These are phyloP conservation scores for Marmota monax DNA, from an alignment of 2,113 vertebrate species.

Conservation along the genomic window DNA sequence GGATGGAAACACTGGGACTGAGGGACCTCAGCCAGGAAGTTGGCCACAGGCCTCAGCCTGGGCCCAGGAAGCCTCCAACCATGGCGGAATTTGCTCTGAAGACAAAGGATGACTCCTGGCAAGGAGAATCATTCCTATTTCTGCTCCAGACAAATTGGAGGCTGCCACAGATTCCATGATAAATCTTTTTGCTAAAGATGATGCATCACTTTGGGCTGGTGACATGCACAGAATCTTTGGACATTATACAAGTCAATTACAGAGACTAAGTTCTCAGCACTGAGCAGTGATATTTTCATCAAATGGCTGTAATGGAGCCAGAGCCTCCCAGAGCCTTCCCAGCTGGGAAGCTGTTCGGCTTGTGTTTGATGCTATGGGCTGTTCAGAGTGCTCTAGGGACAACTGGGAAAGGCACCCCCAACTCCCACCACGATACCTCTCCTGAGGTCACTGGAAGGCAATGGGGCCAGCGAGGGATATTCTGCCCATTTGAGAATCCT, in stretches of 20 bases:
- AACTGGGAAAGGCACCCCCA: background rate
- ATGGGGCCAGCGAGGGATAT: background rate
- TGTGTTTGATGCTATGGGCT: background rate
- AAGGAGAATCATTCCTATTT: slow-evolving; percentile 66
- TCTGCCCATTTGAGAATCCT: background rate
- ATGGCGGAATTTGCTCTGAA: slow-evolving; percentile 78
- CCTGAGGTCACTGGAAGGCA: background rate
- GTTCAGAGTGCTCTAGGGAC: background rate
- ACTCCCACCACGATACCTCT: background rate
- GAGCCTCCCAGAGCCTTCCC: background rate
- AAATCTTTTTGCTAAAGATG: slow-evolving; percentile 80
- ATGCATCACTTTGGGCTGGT: slow-evolving; percentile 64
- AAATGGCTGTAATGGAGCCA: slow-evolving; percentile 18
- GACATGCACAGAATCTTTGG: slow-evolving; percentile 69
- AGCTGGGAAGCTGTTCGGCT: background rate
- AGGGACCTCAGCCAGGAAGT: slow-evolving; percentile 62
- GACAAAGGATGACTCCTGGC: slow-evolving; percentile 78
- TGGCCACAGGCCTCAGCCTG: slow-evolving; percentile 42
- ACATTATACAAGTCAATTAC: slow-evolving; percentile 80
- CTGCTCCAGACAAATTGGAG: slow-evolving; percentile 70
- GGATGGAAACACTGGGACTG: background rate
- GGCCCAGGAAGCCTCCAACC: slow-evolving; percentile 63
- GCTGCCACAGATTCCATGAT: slow-evolving; percentile 71
- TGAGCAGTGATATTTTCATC: slow-evolving; percentile 72
- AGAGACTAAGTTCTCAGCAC: slow-evolving; percentile 57